Base-by-base conservation (phyloP, 2,797 vertebrate genomes). In the Morelia viridis region DNA sequence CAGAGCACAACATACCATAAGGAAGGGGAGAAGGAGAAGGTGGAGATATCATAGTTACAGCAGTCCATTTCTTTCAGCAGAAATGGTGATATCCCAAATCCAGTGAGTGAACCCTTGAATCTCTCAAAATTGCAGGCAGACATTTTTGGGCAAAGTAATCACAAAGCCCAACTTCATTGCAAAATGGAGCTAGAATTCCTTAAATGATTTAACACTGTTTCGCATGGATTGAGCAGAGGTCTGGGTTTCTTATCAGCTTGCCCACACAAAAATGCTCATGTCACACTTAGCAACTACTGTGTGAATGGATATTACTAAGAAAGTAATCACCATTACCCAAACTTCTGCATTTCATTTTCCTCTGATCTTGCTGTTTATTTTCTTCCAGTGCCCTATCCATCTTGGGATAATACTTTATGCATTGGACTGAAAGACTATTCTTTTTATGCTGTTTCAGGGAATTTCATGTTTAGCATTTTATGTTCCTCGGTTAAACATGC, bases 401-500 rank as follows among this genome's bases (percentile, higher is more conserved):
- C 71, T 41, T 80, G 71, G 41, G 71, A 46, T 46, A 80, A 80
- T 80, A 80, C 71, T 46, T 80, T 80, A 80, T 80, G 41, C 71
- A 80, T 80, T 80, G 35, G 71, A 46, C 71, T 24, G 71, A 46
- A 80, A 80, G 71, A 24, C 71, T 80, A 80, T 80, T 24, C 71
- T 80, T 80, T 80, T 80, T 71, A 0, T 0, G 60, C 65, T 88
- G 46, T 89, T 91, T 56, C 56, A 11, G 76, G 71, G 90, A 93
- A 62, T 1, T 13, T 22, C 85, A 11, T 53, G 68, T 80, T 90
- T 89, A 86, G 5, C 91, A 60, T 60, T 92, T 94, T 64, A 31
- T 90, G 93, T 92, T 94, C 87, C 24, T 65, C 57, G 93, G 87
- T 0, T 12, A 92, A 80, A 80, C 0, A 17, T 85, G 56, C 26